Evolutionary conservation across 2,797 vertebrate species (phyloP).

Genomic region (Thamnophis elegans): DNA sequence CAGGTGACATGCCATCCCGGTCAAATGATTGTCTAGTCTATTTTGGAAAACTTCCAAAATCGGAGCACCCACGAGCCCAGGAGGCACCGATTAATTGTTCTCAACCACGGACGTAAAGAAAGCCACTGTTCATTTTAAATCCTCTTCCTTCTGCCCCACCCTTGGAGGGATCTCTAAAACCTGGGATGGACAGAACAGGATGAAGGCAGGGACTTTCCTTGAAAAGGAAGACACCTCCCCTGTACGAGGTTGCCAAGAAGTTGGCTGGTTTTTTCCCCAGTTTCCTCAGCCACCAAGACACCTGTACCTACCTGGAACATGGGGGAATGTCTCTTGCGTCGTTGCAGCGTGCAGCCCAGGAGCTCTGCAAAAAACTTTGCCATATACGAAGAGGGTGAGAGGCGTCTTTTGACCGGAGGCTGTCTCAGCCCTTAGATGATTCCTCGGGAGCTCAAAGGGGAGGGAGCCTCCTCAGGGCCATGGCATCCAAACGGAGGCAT

Average conservation of each 20-base stretch:
- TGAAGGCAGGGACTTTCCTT: background rate
- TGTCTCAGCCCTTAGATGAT: conserved; percentile 14
- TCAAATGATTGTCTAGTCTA: background rate
- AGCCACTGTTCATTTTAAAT: background rate
- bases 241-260: background rate
- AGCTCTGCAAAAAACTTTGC: conserved; percentile 85
- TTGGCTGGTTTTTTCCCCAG: background rate
- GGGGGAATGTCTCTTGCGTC: conserved; percentile 74
- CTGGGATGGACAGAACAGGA: background rate
- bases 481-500: conserved; percentile 1
- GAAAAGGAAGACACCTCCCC: background rate
- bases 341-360: conserved; percentile 79
- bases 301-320: conserved; percentile 75
- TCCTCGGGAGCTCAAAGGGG: background rate
- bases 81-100: background rate
- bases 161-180: background rate
- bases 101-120: background rate
- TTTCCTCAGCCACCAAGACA: background rate
- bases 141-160: background rate
- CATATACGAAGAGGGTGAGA: conserved; percentile 63
- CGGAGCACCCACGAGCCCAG: background rate
- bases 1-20: background rate
- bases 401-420: conserved; percentile 36
- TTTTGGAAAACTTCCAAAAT: background rate
- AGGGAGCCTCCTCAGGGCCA: background rate